Conservation (phyloP, 2,888 invertebrate species). For the Cheilosia impressa region DNA sequence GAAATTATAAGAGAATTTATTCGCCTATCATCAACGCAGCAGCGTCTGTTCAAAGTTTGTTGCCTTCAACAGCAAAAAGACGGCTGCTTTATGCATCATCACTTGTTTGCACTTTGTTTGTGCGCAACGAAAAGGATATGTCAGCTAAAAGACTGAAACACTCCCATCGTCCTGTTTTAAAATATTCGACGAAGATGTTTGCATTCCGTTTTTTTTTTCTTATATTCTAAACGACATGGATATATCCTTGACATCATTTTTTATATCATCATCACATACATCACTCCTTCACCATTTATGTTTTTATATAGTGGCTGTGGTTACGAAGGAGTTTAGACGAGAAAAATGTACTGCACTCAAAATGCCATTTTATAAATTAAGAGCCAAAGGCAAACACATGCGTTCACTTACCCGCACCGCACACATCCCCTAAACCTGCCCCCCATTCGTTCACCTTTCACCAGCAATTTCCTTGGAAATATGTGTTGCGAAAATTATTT, state of each 20-base stretch:
- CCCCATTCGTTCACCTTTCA: slow-evolving; percentile 2
- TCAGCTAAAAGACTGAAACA: slow-evolving; percentile 17
- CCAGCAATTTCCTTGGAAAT: slow-evolving; percentile 12
- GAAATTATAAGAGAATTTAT: slow-evolving; percentile 69
- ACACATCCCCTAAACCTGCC: not conserved
- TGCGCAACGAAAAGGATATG: slow-evolving; percentile 6
- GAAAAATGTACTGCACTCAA: slow-evolving; percentile 8
- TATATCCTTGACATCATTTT: slow-evolving; percentile 66
- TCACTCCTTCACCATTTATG: not conserved
- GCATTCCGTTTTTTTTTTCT: slow-evolving; percentile 19
- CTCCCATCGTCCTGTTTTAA: slow-evolving; percentile 6
- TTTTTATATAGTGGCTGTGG: no score
- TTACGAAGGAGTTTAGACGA: not conserved
- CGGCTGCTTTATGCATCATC: slow-evolving; percentile 22
- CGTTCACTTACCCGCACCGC: slow-evolving; percentile 8
- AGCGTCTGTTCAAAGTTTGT: slow-evolving; percentile 48
- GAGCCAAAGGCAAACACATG: slow-evolving; percentile 46
- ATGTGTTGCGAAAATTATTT: slow-evolving; percentile 48
- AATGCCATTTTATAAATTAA: slow-evolving; percentile 55
- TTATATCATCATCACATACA: slow-evolving; percentile 22
- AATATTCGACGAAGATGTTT: slow-evolving; percentile 44
- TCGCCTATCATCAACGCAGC: slow-evolving; percentile 54
- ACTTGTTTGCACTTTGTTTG: slow-evolving; percentile 46
- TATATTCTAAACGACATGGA: slow-evolving; percentile 20
- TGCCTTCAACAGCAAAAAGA: slow-evolving; percentile 25